Evolutionary conservation across 2,797 vertebrate genomes (phyloP).

Genomic region (Psittacula derbiana): DNA sequence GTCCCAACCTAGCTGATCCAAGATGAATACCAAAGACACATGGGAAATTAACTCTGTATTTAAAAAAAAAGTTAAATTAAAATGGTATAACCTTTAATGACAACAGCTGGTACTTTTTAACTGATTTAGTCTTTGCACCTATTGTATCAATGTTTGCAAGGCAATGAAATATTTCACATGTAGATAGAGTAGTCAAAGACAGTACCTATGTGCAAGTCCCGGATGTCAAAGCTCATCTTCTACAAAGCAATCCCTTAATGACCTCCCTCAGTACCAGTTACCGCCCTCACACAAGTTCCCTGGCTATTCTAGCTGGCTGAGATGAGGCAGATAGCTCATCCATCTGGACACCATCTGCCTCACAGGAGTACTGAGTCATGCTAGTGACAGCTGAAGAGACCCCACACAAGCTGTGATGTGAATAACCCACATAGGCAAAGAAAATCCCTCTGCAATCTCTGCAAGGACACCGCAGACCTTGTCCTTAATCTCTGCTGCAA

Average conservation of each 20-base stretch:
- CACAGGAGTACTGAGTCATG: neutral
- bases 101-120: neutral
- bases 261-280: neutral
- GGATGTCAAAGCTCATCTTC: neutral
- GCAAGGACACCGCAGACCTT: neutral
- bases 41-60: neutral
- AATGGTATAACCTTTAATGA: neutral
- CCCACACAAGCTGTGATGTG: neutral
- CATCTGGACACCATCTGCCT: slow-evolving; percentile 53
- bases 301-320: neutral
- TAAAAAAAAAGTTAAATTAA: too few relatives aligned
- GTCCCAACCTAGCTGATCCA: neutral
- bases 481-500: neutral
- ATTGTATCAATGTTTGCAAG: neutral
- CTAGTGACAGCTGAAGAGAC: neutral
- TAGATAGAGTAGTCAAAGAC: neutral
- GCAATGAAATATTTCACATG: neutral
- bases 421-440: neutral
- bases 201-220: neutral
- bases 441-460: neutral
- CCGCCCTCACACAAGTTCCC: neutral
- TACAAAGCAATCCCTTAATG: neutral
- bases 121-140: neutral
- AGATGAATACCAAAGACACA: neutral
- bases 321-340: neutral